These are phyloP conservation scores for Timema podura DNA, from an alignment of 2,888 invertebrate genomes.

Conservation along the genomic window DNA sequence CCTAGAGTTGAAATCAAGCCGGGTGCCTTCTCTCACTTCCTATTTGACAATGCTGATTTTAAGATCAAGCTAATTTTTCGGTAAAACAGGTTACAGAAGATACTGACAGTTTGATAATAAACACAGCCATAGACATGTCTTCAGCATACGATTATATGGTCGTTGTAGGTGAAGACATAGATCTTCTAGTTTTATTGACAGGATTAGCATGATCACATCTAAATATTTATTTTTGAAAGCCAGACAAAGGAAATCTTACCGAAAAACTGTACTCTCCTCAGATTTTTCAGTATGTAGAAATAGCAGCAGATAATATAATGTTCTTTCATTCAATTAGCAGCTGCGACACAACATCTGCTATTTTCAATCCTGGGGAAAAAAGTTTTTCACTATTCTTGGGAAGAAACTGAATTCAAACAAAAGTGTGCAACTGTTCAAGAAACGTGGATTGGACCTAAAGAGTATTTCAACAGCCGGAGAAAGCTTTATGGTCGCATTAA, in stretches of 20 bases:
- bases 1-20: too few relatives aligned
- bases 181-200: neutral
- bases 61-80: too few relatives aligned
- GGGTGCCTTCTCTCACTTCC: too few relatives aligned
- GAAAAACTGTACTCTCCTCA: slow-evolving; percentile 2
- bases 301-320: neutral
- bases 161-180: neutral
- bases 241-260: neutral
- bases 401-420: slow-evolving; percentile 1
- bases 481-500: neutral
- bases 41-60: too few relatives aligned
- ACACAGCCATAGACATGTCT: neutral
- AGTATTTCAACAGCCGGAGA: neutral
- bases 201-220: neutral
- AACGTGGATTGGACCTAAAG: neutral
- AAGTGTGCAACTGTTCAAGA: slow-evolving; percentile 4
- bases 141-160: neutral
- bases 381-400: neutral
- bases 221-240: neutral
- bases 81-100: neutral
- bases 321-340: neutral
- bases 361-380: neutral
- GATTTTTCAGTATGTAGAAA: slow-evolving; percentile 7
- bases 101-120: neutral
- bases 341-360: neutral